A percentile compares a stretch with the other conserved stretches of the same genome.
These are phyloP conservation scores for Frieseomelitta varia DNA, from an alignment of 1,140 invertebrate genomes.

Conservation along the genomic window DNA sequence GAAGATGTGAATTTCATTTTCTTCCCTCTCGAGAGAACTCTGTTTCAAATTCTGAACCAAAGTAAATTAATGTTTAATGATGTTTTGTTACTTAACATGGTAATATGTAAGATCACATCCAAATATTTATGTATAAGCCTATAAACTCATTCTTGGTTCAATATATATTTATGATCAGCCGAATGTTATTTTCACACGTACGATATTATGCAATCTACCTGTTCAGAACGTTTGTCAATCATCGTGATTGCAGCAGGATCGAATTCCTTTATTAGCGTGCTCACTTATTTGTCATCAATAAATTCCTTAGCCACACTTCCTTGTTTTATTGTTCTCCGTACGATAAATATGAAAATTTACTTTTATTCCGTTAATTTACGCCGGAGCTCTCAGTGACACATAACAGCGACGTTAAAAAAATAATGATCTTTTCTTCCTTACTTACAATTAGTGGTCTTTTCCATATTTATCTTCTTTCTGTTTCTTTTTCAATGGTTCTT, in stretches of 20 bases:
- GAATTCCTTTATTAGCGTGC: slow-evolving; percentile 1
- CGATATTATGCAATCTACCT: slow-evolving; percentile 5
- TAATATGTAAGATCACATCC: background rate
- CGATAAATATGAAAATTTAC: background rate
- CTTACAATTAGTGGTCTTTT: too few species aligned
- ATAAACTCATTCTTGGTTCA: background rate
- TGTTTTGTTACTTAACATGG: too few species aligned
- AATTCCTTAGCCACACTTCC: background rate
- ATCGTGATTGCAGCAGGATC: background rate
- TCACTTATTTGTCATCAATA: background rate
- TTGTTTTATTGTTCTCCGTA: background rate
- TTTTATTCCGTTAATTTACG: background rate
- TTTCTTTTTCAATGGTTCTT: background rate
- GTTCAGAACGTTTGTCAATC: background rate
- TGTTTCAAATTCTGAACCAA: too few species aligned
- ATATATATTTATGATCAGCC: background rate
- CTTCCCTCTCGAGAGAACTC: background rate
- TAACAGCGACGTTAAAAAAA: too few species aligned
- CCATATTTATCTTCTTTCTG: too few species aligned
- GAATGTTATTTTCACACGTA: background rate
- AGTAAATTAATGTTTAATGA: too few species aligned
- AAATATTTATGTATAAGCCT: background rate
- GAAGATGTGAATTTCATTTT: background rate
- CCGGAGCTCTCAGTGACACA: too few species aligned
- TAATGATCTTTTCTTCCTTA: too few species aligned